phyloP scores from a whole-genome alignment of 2,888 invertebrate genomes.

The Dicyrtoma fusca region DNA sequence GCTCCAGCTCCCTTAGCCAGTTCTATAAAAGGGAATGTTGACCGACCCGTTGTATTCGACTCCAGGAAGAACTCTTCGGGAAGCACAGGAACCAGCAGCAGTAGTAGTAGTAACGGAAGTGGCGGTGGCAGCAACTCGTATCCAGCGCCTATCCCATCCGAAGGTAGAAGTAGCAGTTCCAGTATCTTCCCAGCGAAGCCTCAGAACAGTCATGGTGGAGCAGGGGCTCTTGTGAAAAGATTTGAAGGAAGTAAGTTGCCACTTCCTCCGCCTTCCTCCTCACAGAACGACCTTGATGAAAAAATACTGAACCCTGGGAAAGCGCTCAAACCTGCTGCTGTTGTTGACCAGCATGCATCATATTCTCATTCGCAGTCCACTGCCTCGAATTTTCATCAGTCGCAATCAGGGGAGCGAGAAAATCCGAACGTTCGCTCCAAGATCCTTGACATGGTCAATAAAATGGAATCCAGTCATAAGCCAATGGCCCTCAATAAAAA shows the following conservation, averaged over 20 bases:
- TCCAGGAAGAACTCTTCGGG: conserved; percentile 42
- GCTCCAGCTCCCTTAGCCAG: conserved; percentile 7
- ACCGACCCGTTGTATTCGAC: conserved; percentile 55
- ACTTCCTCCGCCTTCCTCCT: conserved; percentile 39
- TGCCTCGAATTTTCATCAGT: conserved; percentile 22
- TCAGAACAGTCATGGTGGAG: conserved; percentile 17
- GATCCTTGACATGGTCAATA: conserved; percentile 54
- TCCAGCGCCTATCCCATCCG: no score
- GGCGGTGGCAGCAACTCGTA: conserved; percentile 35
- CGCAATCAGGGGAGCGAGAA: conserved; percentile 28
- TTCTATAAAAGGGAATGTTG: conserved; percentile 27
- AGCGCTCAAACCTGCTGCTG: neutral
- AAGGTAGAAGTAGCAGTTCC: conserved; percentile 39
- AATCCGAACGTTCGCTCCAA: conserved; percentile 48
- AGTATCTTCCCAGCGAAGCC: conserved; percentile 6
- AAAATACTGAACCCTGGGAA: conserved; percentile 14
- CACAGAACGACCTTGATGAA: conserved; percentile 41
- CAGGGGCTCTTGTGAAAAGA: conserved; percentile 26
- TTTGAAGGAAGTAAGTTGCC: conserved; percentile 44
- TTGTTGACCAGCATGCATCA: no score
- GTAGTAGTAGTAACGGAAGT: conserved; percentile 33
- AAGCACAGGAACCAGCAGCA: conserved; percentile 15
- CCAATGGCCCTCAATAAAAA: conserved; percentile 47
- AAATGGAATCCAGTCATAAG: conserved; percentile 54
- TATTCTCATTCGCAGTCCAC: neutral